A percentile compares a stretch with the other conserved stretches of the same genome.
Conservation (phyloP, 2,888 invertebrate genomes). For the Mycalesis mineus region DNA sequence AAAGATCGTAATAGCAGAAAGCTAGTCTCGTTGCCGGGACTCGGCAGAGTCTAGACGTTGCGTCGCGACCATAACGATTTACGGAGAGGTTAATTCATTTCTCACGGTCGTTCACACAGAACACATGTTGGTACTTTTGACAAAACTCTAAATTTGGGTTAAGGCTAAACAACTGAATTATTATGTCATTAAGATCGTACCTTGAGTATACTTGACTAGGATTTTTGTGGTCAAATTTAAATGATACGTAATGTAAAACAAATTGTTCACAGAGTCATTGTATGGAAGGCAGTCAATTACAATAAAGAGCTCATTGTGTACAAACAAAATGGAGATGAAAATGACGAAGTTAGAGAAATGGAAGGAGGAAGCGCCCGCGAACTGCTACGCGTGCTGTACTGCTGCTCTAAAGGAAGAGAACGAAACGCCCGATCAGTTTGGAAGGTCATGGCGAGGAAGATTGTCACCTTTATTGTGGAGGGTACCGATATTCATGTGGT, state of each 20-base stretch:
- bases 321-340: slow-evolving; percentile 5
- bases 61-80: not conserved
- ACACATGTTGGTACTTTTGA: slow-evolving; percentile 11
- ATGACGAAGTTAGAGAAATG: slow-evolving; percentile 34
- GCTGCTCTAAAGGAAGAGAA: slow-evolving; percentile 49
- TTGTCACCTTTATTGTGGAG: slow-evolving; percentile 63
- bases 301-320: slow-evolving; percentile 3
- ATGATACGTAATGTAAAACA: slow-evolving; percentile 9
- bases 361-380: slow-evolving; percentile 40
- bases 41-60: slow-evolving; percentile 11
- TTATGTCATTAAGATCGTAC: slow-evolving; percentile 3
- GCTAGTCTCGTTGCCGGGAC: slow-evolving; percentile 1
- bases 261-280: slow-evolving; percentile 32
- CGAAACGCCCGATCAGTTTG: slow-evolving; percentile 49
- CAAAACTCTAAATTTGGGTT: slow-evolving; percentile 19
- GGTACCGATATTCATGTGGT: slow-evolving; percentile 61
- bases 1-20: no score
- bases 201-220: not conserved
- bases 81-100: slow-evolving; percentile 18
- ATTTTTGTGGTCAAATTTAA: not conserved
- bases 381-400: slow-evolving; percentile 45
- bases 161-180: slow-evolving; percentile 14
- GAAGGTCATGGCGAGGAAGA: slow-evolving; percentile 47
- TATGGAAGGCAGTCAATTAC: slow-evolving; percentile 11
- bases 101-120: slow-evolving; percentile 29